These are phyloP conservation scores for Myotis planiceps DNA, from an alignment of 2,797 vertebrate species.

Conservation along the genomic window DNA sequence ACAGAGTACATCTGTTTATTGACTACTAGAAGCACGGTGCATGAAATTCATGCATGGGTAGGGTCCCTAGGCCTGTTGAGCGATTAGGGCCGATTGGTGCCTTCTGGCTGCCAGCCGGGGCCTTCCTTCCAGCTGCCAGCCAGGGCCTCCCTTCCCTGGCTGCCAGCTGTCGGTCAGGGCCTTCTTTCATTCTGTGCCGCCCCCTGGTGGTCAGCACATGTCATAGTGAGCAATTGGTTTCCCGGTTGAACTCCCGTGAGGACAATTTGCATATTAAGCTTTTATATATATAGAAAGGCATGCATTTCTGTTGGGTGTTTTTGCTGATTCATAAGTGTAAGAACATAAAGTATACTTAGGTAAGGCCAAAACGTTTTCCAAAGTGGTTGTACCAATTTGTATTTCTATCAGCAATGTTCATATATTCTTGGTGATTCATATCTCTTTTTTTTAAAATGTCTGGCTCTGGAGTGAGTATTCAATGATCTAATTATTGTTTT, in stretches of 20 bases:
- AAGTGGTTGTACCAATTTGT: not conserved
- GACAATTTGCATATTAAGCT: too few species aligned
- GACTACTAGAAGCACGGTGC: too few species aligned
- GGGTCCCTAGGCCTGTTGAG: too few species aligned
- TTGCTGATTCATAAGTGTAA: not conserved
- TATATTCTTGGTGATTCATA: not conserved
- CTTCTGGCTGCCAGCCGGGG: too few species aligned
- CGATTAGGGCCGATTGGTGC: too few species aligned
- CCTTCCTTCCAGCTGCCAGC: too few species aligned
- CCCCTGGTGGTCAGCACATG: too few species aligned
- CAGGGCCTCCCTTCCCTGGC: too few species aligned
- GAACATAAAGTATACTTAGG: not conserved
- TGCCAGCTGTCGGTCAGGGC: too few species aligned
- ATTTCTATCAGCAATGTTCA: not conserved
- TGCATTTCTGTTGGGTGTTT: not conserved
- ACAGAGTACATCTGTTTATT: not conserved
- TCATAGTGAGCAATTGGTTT: too few species aligned
- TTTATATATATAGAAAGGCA: not conserved
- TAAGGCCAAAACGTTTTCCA: not conserved
- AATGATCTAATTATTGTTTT: not conserved
- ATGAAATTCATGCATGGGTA: too few species aligned
- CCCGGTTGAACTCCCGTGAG: fast-evolving
- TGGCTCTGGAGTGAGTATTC: not conserved
- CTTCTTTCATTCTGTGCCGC: too few species aligned
- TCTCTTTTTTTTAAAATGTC: not conserved